Evolutionary conservation across 2,113 vertebrate genomes (phyloP).

Genomic region (Corydoras sp.): DNA sequence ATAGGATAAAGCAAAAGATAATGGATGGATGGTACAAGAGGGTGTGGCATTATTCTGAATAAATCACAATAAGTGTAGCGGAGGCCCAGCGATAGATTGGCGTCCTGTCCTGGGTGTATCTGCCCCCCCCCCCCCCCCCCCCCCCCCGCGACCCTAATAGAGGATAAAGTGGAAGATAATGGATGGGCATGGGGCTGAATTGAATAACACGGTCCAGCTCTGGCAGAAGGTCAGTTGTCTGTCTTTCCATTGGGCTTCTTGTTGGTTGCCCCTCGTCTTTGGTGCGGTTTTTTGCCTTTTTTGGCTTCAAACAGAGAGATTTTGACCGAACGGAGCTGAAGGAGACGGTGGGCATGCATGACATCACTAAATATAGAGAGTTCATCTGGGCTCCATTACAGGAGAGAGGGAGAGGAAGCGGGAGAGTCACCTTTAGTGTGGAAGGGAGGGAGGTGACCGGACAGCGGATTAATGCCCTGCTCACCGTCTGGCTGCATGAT

Average conservation of each 20-base stretch:
- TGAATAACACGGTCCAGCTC: slow-evolving; percentile 42
- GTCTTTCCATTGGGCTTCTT: slow-evolving; percentile 22
- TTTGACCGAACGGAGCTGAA: slow-evolving; percentile 54
- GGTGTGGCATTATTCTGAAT: too few relatives aligned
- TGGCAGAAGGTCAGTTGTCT: slow-evolving; percentile 16
- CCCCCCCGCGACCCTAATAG: too few relatives aligned
- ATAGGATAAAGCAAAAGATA: too few relatives aligned
- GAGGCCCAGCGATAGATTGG: too few relatives aligned
- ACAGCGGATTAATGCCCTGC: slow-evolving; percentile 36
- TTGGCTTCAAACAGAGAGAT: slow-evolving; percentile 57
- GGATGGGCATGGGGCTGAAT: too few relatives aligned
- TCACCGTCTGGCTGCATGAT: slow-evolving; percentile 26
- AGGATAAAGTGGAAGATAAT: too few relatives aligned
- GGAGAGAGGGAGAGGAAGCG: background rate
- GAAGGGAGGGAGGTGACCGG: slow-evolving; percentile 17
- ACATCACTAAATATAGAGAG: slow-evolving; percentile 57
- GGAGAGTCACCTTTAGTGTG: slow-evolving; percentile 41
- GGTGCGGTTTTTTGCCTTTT: slow-evolving; percentile 57
- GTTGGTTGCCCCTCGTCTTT: slow-evolving; percentile 29
- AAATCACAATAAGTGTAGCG: too few relatives aligned
- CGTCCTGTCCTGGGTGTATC: too few relatives aligned
- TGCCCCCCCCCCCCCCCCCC: too few relatives aligned
- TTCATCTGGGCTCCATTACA: slow-evolving; percentile 68
- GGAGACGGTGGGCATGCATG: slow-evolving; percentile 58
- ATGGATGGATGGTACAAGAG: too few relatives aligned